Evolutionary conservation across 1,140 invertebrate genomes (phyloP), one percentile per base, ranked within the genome.

Genomic region (Tyrophagus putrescentiae): DNA sequence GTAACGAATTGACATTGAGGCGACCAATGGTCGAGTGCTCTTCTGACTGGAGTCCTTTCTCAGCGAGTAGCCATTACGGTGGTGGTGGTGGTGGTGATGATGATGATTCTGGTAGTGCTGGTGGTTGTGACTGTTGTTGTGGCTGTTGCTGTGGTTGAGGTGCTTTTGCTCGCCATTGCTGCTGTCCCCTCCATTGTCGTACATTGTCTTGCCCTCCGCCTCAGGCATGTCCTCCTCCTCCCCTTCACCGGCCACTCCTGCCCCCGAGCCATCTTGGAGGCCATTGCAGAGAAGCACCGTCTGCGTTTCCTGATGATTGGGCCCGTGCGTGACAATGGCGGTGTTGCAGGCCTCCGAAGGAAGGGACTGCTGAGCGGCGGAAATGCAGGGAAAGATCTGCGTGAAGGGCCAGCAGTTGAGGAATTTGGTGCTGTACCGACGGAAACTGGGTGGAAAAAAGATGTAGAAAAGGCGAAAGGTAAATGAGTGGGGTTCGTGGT

Each of bases 341-440:
- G 45, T 48, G 31, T 48, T 6, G 18, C 45, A 48, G 13, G 45
- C 45, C 31, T 48, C 45, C 45, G 45, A 48, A 25, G 45, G 45
- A 13, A 48, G 18, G 7, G 45, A 48, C 36, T 39, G 36, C 31
- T 48, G 45, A 3, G 52, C 16, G 9, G 52, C 4, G 1, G 52
- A 13, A 3, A 27, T 27, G 39, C 3, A 3, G 11, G 13, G n/a
- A 32, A 54, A 54, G 21, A 27, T 25, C 39, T 25, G 52, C 32
- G 32, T 54, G 25, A 54, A 27, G 1, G 52, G 52, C 25, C 28
- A 31, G 27, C 16, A 54, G 13, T 54, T 54, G 27, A 54, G 52
- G 13, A 54, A 54, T 54, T 54, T 54, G 13, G 52, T 54, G 4
- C 31, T 34, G 27, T 54, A 54, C 32, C 52, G 52, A 9, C 52